These are phyloP conservation scores for Idris sp. DNA, from an alignment of 1,140 invertebrate species.

Conservation along the genomic window DNA sequence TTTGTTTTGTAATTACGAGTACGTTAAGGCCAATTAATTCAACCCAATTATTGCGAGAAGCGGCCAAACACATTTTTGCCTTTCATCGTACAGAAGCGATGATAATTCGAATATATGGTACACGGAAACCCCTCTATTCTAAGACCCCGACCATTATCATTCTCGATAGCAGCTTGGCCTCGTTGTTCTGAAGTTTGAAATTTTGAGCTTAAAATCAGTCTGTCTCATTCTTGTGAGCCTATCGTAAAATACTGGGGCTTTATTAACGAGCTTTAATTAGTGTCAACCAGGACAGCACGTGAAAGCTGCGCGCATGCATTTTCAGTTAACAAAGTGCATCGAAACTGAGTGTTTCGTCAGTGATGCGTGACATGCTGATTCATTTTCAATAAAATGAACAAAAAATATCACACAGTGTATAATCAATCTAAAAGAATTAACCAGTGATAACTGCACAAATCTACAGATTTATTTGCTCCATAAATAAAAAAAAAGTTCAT, in stretches of 20 bases:
- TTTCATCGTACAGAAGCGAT: constrained; percentile 9
- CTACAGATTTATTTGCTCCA: too few relatives aligned
- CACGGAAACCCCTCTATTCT: constrained; percentile 13
- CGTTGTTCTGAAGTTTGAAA: constrained; percentile 48
- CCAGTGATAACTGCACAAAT: too few relatives aligned
- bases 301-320: constrained; percentile 35
- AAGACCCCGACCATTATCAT: constrained; percentile 40
- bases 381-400: too few relatives aligned
- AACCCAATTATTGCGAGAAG: constrained; percentile 15
- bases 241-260: constrained; percentile 52
- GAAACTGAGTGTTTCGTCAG: constrained; percentile 21
- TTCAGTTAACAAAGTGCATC: constrained; percentile 17
- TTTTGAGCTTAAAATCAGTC: constrained; percentile 43
- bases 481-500: too few relatives aligned
- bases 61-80: constrained; percentile 28
- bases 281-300: constrained; percentile 48
- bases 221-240: constrained; percentile 27
- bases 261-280: constrained; percentile 63
- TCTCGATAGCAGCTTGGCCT: constrained; percentile 43
- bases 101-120: constrained; percentile 20
- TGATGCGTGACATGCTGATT: too few relatives aligned
- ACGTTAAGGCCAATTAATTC: constrained; percentile 10
- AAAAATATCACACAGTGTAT: too few relatives aligned
- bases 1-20: constrained; percentile 33
- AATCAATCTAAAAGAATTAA: too few relatives aligned